Evolutionary conservation across 1,140 invertebrate genomes (phyloP).

Genomic region (Gryllus bimaculatus): DNA sequence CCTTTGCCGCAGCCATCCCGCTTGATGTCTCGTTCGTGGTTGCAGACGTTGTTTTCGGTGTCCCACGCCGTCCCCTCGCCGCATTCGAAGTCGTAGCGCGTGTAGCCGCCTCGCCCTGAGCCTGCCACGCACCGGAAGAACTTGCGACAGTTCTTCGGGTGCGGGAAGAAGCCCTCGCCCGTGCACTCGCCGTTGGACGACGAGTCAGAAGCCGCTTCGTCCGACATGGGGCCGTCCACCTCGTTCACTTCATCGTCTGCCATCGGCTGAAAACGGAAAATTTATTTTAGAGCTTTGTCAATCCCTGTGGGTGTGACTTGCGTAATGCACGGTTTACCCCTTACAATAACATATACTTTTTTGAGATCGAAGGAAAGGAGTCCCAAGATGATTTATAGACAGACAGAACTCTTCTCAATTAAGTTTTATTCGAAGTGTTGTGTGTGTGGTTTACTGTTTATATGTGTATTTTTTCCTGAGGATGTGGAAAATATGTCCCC

Average conservation of each 20-base stretch:
- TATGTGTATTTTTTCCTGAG: too few species aligned
- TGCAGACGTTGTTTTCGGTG: constrained; percentile 50
- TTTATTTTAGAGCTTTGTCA: too few species aligned
- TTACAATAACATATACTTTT: too few species aligned
- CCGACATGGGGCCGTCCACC: constrained; percentile 7
- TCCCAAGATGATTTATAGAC: too few species aligned
- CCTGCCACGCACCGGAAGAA: constrained; percentile 36
- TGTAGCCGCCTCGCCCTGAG: constrained; percentile 32
- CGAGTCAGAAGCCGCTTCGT: constrained; percentile 8
- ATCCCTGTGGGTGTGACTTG: too few species aligned
- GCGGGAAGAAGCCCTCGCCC: constrained; percentile 41
- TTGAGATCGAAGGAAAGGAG: too few species aligned
- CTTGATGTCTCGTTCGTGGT: constrained; percentile 48
- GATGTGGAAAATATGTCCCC: too few species aligned
- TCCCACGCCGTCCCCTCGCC: constrained; percentile 64
- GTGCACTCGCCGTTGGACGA: constrained; percentile 26
- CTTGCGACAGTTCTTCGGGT: constrained; percentile 35
- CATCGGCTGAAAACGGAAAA: not conserved
- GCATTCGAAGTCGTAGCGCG: constrained; percentile 55
- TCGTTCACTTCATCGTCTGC: not conserved
- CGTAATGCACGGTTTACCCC: too few species aligned
- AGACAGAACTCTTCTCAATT: too few species aligned
- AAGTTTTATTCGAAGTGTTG: too few species aligned
- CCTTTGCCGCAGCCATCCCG: constrained; percentile 20
- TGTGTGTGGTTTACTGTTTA: too few species aligned